phyloP scores from a whole-genome alignment of 64 coral and sea anemone genomes.

The Pocillopora damicornis region DNA sequence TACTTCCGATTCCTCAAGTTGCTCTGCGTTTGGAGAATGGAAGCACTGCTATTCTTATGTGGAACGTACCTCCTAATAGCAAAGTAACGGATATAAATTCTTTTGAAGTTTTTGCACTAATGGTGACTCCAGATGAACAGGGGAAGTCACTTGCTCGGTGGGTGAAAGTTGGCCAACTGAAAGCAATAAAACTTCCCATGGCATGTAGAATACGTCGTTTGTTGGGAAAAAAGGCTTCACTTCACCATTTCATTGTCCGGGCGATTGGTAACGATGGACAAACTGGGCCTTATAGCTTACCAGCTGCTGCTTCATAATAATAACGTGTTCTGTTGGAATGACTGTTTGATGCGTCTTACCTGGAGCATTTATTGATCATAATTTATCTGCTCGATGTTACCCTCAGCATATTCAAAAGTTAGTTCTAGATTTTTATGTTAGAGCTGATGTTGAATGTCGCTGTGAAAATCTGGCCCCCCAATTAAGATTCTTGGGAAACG shows the following conservation, averaged over 20 bases:
- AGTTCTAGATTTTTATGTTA: no score
- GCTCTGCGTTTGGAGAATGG: neutral
- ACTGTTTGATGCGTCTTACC: neutral
- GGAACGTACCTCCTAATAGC: slow-evolving; percentile 1
- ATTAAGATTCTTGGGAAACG: no score
- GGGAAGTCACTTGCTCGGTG: neutral
- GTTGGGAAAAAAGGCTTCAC: neutral
- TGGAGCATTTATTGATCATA: no score
- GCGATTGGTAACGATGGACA: neutral
- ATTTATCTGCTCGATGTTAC: no score
- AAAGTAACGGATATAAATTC: neutral
- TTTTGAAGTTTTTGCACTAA: neutral
- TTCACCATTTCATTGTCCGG: slow-evolving; percentile 4
- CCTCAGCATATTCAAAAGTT: no score
- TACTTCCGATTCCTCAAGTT: neutral
- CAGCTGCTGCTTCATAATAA: neutral
- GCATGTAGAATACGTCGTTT: slow-evolving; percentile 19
- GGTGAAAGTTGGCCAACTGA: neutral
- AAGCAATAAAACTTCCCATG: slow-evolving; percentile 28
- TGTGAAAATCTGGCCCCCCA: no score
- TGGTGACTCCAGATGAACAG: neutral
- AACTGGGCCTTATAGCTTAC: neutral
- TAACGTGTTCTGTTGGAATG: neutral
- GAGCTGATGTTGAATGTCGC: no score
- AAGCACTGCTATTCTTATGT: neutral